Evolutionary conservation across 2,888 invertebrate species (phyloP).

Genomic region (Tricholauxania praeusta): DNA sequence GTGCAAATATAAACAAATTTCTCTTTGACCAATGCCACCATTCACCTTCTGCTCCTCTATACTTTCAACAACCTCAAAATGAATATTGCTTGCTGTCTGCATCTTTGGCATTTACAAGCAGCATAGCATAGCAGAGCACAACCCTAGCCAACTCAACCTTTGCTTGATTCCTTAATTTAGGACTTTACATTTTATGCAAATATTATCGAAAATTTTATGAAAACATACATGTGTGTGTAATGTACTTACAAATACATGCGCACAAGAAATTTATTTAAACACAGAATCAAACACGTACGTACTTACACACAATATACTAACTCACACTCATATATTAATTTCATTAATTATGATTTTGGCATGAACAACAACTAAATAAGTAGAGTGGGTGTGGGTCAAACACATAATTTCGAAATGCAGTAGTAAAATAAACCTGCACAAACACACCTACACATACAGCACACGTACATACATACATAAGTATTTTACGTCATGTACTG

Average conservation of each 20-base stretch:
- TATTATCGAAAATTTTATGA: conserved; percentile 60
- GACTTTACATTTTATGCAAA: conserved; percentile 57
- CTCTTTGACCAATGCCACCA: no score
- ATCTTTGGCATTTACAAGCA: neutral
- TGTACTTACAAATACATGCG: neutral
- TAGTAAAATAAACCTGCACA: no score
- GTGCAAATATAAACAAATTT: no score
- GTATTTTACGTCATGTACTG: neutral
- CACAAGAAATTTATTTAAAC: neutral
- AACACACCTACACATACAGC: neutral
- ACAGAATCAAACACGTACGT: neutral
- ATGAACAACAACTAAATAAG: conserved; percentile 10
- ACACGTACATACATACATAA: conserved; percentile 27
- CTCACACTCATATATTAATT: conserved; percentile 36
- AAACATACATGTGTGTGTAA: conserved; percentile 29
- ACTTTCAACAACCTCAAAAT: neutral
- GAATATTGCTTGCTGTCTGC: neutral
- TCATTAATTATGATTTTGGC: conserved; percentile 49
- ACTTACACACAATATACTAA: conserved; percentile 30
- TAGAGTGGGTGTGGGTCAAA: neutral
- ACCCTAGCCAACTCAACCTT: conserved; percentile 5
- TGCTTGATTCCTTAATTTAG: conserved; percentile 55
- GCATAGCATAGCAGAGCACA: neutral
- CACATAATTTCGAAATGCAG: conserved; percentile 21
- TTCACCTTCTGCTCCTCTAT: no score